These are phyloP conservation scores for Chaunax sp. DNA, from an alignment of 2,797 vertebrate genomes.

Conservation along the genomic window DNA sequence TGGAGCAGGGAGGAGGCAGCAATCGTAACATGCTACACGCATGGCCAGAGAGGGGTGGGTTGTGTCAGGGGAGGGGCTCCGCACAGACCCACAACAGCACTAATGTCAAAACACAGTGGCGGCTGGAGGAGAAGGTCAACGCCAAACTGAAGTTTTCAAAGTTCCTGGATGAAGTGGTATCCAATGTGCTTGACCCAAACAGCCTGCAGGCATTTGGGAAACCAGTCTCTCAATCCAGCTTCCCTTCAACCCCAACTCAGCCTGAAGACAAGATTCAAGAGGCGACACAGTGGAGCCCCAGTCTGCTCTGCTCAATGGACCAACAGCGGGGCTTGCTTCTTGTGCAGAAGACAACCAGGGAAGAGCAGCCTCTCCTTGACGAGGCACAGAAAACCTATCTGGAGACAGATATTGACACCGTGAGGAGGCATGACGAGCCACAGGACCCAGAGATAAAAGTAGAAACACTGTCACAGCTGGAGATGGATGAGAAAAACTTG, in stretches of 20 bases:
- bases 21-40: slow-evolving; percentile 32
- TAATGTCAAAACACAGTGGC: slow-evolving; percentile 52
- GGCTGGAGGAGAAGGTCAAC: slow-evolving; percentile 79
- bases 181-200: slow-evolving; percentile 83
- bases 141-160: slow-evolving; percentile 89
- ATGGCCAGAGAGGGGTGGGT: slow-evolving; percentile 45
- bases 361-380: slow-evolving; percentile 57
- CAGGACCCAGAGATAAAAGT: slow-evolving; percentile 40
- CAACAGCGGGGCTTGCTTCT: slow-evolving; percentile 40
- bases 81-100: slow-evolving; percentile 34
- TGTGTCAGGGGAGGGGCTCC: slow-evolving; percentile 56
- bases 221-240: slow-evolving; percentile 26
- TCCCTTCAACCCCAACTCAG: slow-evolving; percentile 14
- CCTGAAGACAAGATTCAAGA: slow-evolving; percentile 37
- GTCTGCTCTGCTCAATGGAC: slow-evolving; percentile 50
- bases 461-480: slow-evolving; percentile 22
- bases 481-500: slow-evolving; percentile 38
- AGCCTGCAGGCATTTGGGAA: slow-evolving; percentile 82
- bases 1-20: slow-evolving; percentile 27
- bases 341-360: slow-evolving; percentile 51
- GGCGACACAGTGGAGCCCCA: slow-evolving; percentile 26
- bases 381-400: slow-evolving; percentile 61
- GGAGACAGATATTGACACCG: slow-evolving; percentile 73
- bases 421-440: slow-evolving; percentile 66
- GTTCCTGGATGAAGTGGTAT: slow-evolving; percentile 90